phyloP scores from a whole-genome alignment of 2,797 vertebrate species.

The Poliocrania exsul region DNA sequence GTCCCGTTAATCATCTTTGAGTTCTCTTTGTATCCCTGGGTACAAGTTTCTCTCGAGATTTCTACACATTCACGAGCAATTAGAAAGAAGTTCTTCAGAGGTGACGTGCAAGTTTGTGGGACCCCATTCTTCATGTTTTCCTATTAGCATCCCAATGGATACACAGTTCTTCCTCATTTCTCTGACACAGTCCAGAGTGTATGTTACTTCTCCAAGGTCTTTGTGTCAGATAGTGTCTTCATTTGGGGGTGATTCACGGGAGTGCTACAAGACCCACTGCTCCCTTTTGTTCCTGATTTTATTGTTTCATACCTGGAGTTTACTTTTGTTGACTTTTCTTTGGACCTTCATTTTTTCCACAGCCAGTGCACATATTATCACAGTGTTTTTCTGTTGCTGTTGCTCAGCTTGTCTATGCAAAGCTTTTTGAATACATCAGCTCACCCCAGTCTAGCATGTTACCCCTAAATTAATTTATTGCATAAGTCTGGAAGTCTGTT shows the following conservation, averaged over 20 bases:
- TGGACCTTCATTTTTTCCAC: background rate
- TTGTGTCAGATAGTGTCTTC: background rate
- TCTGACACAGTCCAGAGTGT: background rate
- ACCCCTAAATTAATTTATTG: background rate
- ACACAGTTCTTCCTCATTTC: fast-evolving
- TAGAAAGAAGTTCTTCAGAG: background rate
- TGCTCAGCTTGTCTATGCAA: background rate
- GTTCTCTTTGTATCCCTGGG: background rate
- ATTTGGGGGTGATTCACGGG: fast-evolving
- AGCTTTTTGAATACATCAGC: background rate
- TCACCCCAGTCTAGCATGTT: background rate
- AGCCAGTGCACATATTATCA: background rate
- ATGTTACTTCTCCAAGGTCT: background rate
- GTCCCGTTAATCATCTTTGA: background rate
- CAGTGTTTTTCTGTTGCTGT: background rate
- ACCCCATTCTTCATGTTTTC: background rate
- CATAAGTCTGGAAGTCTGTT: background rate
- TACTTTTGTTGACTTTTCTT: background rate
- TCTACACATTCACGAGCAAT: fast-evolving
- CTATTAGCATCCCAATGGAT: fast-evolving
- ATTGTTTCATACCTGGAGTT: background rate
- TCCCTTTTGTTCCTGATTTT: background rate
- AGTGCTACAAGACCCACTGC: background rate
- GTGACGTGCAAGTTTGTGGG: background rate
- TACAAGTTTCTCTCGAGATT: background rate